A percentile compares a stretch with the other conserved stretches of the same genome.
phyloP scores from a whole-genome alignment of 1,140 invertebrate species.

The Nautilus pompilius region DNA sequence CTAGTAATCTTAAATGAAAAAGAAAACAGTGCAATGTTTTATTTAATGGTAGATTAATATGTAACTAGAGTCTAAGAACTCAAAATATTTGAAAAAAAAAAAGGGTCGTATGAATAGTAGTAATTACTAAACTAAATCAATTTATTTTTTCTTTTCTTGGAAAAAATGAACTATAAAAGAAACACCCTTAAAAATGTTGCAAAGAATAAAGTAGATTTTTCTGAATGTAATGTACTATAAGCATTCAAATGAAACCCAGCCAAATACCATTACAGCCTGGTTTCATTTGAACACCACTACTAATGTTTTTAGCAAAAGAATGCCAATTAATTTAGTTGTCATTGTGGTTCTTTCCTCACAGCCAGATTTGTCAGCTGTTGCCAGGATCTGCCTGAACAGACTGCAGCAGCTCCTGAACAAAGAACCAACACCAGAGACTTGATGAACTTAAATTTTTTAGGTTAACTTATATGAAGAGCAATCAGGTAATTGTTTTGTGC shows the following conservation, averaged over 20 bases:
- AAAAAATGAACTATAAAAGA: neutral
- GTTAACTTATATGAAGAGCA: too few relatives aligned
- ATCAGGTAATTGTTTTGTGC: too few relatives aligned
- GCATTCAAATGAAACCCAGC: too few relatives aligned
- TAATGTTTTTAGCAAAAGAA: neutral
- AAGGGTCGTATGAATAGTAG: neutral
- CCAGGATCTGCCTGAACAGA: slow-evolving; percentile 32
- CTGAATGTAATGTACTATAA: neutral
- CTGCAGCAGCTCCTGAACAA: slow-evolving; percentile 27
- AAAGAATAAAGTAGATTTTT: neutral
- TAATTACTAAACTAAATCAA: neutral
- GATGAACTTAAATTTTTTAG: too few relatives aligned
- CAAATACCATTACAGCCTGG: neutral
- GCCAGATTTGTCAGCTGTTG: slow-evolving; percentile 41
- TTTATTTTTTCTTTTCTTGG: neutral
- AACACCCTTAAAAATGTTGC: neutral
- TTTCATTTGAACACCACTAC: neutral
- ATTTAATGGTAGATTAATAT: neutral
- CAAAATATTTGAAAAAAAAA: neutral
- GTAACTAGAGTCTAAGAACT: neutral
- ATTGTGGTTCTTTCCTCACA: slow-evolving; percentile 20
- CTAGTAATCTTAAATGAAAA: neutral
- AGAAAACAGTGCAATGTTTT: neutral
- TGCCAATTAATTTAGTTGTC: neutral
- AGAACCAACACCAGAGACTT: too few relatives aligned